A percentile compares a stretch with the other conserved stretches of the same genome.
Evolutionary conservation across 2,888 invertebrate genomes (phyloP).

Genomic region (Athalia circularis): DNA sequence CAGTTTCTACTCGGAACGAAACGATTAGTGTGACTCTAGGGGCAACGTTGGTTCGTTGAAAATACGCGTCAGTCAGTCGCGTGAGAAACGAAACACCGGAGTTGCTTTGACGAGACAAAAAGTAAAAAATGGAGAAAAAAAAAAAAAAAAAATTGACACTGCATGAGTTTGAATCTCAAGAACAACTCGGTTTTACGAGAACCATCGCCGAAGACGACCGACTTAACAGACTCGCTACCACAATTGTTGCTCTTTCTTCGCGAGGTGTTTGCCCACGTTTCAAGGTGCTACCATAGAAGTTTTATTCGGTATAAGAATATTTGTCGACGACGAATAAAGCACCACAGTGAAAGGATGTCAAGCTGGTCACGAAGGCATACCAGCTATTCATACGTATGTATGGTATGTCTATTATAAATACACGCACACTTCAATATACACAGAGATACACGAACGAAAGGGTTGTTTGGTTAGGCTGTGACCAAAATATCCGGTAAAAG

Average conservation of each 20-base stretch:
- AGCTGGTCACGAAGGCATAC: conserved; percentile 34
- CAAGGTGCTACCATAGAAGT: conserved; percentile 33
- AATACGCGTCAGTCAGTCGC: conserved; percentile 25
- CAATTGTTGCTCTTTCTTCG: conserved; percentile 42
- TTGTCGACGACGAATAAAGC: conserved; percentile 30
- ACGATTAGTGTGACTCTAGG: background rate
- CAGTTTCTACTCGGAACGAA: too few species aligned
- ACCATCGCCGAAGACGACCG: background rate
- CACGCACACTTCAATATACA: conserved; percentile 1
- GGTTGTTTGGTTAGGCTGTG: conserved; percentile 64
- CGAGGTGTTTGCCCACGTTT: conserved; percentile 46
- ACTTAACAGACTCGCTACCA: conserved; percentile 23
- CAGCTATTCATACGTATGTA: background rate
- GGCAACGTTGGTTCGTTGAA: background rate
- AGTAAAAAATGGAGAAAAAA: background rate
- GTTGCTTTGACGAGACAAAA: background rate
- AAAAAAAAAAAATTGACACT: too few species aligned
- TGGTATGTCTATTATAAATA: too few species aligned
- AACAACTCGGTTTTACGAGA: background rate
- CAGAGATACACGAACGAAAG: conserved; percentile 46
- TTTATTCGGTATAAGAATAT: conserved; percentile 38
- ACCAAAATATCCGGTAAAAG: conserved; percentile 63
- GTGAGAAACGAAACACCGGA: conserved; percentile 13
- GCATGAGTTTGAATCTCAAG: background rate
- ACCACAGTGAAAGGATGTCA: conserved; percentile 17